Evolutionary conservation across 2,888 invertebrate species (phyloP).

Genomic region (Imbricaverruca yamaguchii): DNA sequence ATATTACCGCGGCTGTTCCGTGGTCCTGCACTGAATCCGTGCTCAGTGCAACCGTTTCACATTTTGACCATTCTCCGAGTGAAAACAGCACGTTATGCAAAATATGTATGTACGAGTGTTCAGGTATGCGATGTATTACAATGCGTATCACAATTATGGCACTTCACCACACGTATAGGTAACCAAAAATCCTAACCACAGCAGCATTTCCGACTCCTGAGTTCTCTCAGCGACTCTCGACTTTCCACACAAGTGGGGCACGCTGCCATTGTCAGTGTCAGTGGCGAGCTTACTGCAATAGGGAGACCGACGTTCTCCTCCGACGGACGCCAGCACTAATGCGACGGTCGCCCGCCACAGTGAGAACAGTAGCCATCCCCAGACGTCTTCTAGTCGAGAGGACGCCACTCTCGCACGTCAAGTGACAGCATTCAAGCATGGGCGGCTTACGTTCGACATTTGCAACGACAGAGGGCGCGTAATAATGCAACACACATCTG

Average conservation of each 20-base stretch:
- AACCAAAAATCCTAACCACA: no score
- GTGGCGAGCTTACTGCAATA: no score
- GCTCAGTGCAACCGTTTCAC: no score
- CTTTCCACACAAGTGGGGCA: no score
- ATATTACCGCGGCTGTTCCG: no score
- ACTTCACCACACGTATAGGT: not conserved
- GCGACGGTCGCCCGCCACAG: not conserved
- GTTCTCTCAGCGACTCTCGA: no score
- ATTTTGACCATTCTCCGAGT: no score
- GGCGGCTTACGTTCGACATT: not conserved
- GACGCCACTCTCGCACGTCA: not conserved
- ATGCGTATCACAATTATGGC: not conserved
- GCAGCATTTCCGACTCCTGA: no score
- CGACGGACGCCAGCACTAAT: not conserved
- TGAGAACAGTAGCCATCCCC: not conserved
- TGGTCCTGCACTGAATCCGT: no score
- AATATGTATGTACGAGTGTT: not conserved
- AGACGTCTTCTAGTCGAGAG: not conserved
- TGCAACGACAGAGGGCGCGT: not conserved
- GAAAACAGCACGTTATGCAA: not conserved
- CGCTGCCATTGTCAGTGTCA: no score
- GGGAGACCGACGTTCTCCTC: not conserved
- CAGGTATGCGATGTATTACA: not conserved
- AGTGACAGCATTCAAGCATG: not conserved
- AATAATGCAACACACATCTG: not conserved